A percentile compares a stretch with the other conserved stretches of the same genome.
phyloP scores from a whole-genome alignment of 2,888 invertebrate species.

The Pollenia griseotomentosa region DNA sequence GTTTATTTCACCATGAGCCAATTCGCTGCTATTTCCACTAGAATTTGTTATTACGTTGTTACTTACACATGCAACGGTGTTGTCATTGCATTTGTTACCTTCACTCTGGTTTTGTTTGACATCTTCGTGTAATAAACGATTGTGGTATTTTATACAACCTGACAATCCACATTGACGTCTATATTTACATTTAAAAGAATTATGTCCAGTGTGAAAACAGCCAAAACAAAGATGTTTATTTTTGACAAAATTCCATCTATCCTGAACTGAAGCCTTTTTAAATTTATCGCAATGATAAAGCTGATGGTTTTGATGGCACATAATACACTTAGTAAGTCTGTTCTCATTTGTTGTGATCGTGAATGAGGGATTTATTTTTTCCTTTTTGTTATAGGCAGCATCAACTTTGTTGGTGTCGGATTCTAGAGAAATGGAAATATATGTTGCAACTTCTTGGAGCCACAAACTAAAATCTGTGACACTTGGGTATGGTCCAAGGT shows the following conservation, averaged over 20 bases:
- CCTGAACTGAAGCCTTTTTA: too few species aligned
- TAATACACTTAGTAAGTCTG: neutral
- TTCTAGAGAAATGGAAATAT: conserved; percentile 24
- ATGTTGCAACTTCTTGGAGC: conserved; percentile 27
- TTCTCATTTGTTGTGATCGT: conserved; percentile 27
- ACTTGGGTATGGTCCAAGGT: conserved; percentile 9
- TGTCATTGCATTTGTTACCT: neutral
- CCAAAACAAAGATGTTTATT: too few species aligned
- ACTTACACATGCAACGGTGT: neutral
- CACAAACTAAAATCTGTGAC: too few species aligned
- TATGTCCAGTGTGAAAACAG: neutral
- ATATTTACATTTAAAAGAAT: conserved; percentile 27
- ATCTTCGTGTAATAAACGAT: conserved; percentile 41
- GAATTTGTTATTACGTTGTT: neutral
- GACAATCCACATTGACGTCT: conserved; percentile 39
- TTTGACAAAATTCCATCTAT: too few species aligned
- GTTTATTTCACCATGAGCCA: neutral
- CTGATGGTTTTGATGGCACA: conserved; percentile 23
- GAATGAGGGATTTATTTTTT: conserved; percentile 35
- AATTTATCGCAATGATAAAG: too few species aligned
- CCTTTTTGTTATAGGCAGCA: conserved; percentile 1
- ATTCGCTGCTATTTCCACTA: neutral
- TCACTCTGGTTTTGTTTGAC: neutral
- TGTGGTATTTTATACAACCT: conserved; percentile 37
- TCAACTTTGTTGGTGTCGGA: conserved; percentile 24